Conservation (phyloP, 2,113 vertebrate genomes). For the Forbesichthys papilliferus region DNA sequence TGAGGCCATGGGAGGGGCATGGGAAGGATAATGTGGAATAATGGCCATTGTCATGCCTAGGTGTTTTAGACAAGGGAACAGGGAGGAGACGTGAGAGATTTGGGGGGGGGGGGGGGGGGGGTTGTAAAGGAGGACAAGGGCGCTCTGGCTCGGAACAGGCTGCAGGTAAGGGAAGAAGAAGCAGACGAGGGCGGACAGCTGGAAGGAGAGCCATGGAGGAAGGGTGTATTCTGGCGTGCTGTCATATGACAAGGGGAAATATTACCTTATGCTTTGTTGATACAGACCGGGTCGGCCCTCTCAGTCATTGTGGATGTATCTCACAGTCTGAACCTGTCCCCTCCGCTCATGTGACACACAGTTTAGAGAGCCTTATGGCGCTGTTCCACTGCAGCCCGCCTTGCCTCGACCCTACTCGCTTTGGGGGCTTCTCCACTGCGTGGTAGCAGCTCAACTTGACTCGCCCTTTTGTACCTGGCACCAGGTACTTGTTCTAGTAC, state of each 20-base stretch:
- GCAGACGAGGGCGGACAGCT: slow-evolving; percentile 2
- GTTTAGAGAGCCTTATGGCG: no score
- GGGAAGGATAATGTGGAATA: slow-evolving; percentile 58
- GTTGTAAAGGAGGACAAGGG: slow-evolving; percentile 5
- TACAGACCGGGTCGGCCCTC: no score
- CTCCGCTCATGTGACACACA: background rate
- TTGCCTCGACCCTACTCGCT: no score
- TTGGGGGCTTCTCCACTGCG: no score
- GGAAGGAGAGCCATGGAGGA: background rate
- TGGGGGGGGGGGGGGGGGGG: slow-evolving; percentile 41
- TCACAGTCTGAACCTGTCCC: background rate
- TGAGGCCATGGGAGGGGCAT: slow-evolving; percentile 69
- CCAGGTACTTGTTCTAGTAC: no score
- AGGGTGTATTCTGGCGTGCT: slow-evolving; percentile 23
- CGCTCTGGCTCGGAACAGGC: no score
- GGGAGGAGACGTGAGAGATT: slow-evolving; percentile 28
- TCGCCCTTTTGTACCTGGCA: no score
- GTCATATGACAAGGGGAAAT: slow-evolving; percentile 30
- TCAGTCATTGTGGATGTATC: no score
- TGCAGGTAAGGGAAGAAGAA: slow-evolving; percentile 25
- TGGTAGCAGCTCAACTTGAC: no score
- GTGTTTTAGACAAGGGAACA: slow-evolving; percentile 58
- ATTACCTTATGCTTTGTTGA: slow-evolving; percentile 42
- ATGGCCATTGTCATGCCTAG: slow-evolving; percentile 69
- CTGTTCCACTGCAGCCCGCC: no score